phyloP scores from a whole-genome alignment of 2,797 vertebrate species.

The Hyperoplus lanceolatus region DNA sequence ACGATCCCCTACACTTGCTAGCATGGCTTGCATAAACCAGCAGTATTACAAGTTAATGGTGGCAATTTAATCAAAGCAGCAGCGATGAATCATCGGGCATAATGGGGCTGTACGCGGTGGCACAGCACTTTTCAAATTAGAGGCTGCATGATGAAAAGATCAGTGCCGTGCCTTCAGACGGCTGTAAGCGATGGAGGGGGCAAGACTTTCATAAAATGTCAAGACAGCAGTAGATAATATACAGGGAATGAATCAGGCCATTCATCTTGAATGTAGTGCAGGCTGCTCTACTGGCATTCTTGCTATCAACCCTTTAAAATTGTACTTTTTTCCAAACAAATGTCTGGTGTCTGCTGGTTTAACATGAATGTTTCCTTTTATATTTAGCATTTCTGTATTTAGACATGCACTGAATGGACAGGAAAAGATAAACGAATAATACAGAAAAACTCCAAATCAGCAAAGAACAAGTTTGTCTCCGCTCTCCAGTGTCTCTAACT shows the following conservation, averaged over 20 bases:
- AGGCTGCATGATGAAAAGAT: constrained; percentile 8
- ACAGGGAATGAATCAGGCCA: not conserved
- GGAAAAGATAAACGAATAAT: not conserved
- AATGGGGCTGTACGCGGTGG: not conserved
- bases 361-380: not conserved
- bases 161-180: not conserved
- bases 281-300: not conserved
- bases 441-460: not conserved
- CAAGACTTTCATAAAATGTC: not conserved
- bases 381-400: not conserved
- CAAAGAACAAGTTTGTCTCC: not conserved
- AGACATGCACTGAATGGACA: not conserved
- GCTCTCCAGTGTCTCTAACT: constrained; percentile 10
- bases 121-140: not conserved
- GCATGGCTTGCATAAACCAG: not conserved
- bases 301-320: not conserved
- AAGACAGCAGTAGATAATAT: not conserved
- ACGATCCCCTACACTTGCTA: not conserved
- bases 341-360: not conserved
- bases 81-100: not conserved
- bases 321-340: not conserved
- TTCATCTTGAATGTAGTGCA: not conserved
- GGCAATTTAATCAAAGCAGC: not conserved
- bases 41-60: not conserved
- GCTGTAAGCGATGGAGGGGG: not conserved